Conservation (phyloP, 35 echinoderm and acorn worm genomes). For the Nesometra sesokonis region DNA sequence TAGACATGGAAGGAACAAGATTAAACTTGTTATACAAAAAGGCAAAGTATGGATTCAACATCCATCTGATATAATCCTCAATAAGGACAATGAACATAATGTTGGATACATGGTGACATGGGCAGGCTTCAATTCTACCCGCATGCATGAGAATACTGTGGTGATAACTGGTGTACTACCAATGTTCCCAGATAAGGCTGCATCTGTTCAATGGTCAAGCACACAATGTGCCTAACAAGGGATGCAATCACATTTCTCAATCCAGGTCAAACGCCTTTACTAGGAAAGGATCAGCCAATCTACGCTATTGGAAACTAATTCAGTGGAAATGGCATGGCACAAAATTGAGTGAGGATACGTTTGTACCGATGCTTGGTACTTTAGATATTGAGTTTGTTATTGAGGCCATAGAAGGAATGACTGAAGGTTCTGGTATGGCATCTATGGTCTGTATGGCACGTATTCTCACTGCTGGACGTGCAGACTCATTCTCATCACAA, state of each 20-base stretch:
- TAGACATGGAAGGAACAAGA: neutral
- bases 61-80: neutral
- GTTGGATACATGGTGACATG: neutral
- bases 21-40: neutral
- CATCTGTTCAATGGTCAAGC: neutral
- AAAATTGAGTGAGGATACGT: neutral
- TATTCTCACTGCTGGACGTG: too few relatives aligned
- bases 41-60: neutral
- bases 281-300: slow-evolving; percentile 9
- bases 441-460: too few relatives aligned
- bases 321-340: neutral
- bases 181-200: neutral
- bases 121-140: too few relatives aligned
- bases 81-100: neutral
- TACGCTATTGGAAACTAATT: neutral
- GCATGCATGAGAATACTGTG: neutral
- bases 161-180: neutral
- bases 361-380: too few relatives aligned
- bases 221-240: neutral
- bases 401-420: too few relatives aligned
- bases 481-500: too few relatives aligned
- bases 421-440: too few relatives aligned
- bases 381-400: too few relatives aligned
- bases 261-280: neutral
- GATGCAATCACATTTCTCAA: neutral